Evolutionary conservation across 2,888 invertebrate genomes (phyloP), one percentile per base, ranked within the genome.

Genomic region (Melanostoma mellinum): DNA sequence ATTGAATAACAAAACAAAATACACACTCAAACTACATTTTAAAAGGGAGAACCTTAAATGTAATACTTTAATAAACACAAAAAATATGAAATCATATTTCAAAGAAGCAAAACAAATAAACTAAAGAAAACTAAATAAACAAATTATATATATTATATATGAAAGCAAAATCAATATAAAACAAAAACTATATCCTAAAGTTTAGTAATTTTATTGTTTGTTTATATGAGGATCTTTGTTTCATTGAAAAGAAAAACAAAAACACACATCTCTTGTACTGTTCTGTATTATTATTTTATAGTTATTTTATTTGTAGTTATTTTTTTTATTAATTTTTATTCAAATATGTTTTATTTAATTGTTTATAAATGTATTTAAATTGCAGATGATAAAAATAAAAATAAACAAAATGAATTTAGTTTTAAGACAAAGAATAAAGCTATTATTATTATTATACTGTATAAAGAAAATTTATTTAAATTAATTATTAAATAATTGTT

Each of bases 251-350:
- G 38, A 55, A 38, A 40, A 20, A 6, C n/a, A n/a, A 63, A 35
- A 20, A 4, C 4, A 46, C 46, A 46, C 10, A 46, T 46, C 73
- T 56, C 69, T 53, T 74, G 72, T 67, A 78, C 78, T 82, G 82
- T 84, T 84, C 82, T 84, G 82, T 84, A 84, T 84, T 84, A 84
- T 84, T 84, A 84, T 84, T 71, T 84, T 74, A 74, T 84, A 84
- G 78, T 84, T 82, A 68, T 67, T 60, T 73, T 76, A 69, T 65
- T 67, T 68, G 44, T 67, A 63, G 38, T 44, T 44, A 30, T 33
- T 10, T 38, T 61, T 60, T 60, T 60, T 55, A 32, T 32, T 56
- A 35, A 33, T 30, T 5, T 52, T 38, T 30, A 56, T 46, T n/a
- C 4, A 50, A 48, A 6, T 36, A 30, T 48, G 36, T 69, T 78